A percentile compares a stretch with the other conserved stretches of the same genome.
Evolutionary conservation across 2,113 vertebrate genomes (phyloP).

Genomic region (Coptodon bakossiorum): DNA sequence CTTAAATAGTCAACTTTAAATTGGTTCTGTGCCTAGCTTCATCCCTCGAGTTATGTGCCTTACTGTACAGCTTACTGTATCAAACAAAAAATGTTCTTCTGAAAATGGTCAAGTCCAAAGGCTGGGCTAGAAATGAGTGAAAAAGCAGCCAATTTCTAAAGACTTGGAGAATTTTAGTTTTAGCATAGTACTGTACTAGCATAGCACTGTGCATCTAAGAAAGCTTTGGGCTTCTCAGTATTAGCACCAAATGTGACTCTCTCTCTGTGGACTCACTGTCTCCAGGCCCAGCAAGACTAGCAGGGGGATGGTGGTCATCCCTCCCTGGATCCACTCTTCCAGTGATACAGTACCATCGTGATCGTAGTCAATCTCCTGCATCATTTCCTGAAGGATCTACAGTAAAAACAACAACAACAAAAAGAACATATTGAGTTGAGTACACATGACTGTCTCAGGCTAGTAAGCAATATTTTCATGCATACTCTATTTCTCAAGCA

Average conservation of each 20-base stretch:
- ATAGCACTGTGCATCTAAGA: background rate
- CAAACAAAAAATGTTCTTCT: background rate
- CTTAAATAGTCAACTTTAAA: background rate
- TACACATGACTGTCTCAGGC: background rate
- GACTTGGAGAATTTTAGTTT: background rate
- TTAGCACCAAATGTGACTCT: background rate
- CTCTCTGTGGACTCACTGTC: constrained; percentile 73
- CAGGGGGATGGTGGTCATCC: constrained; percentile 92
- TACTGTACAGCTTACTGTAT: fast-evolving
- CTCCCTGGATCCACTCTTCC: constrained; percentile 94
- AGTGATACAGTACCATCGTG: constrained; percentile 89
- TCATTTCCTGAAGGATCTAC: constrained; percentile 96
- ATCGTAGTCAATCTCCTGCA: constrained; percentile 95
- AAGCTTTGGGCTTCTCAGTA: background rate
- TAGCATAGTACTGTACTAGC: background rate
- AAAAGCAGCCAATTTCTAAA: background rate
- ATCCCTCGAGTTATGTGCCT: background rate
- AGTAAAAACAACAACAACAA: background rate
- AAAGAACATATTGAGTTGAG: background rate
- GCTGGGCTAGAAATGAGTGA: background rate
- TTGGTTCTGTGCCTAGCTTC: background rate
- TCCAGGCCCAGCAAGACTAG: constrained; percentile 89
- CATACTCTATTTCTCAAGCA: background rate
- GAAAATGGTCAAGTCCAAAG: background rate
- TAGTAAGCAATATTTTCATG: background rate